These are phyloP conservation scores for Pomatorhinus ruficollis DNA, from an alignment of 2,113 vertebrate species.

Conservation along the genomic window DNA sequence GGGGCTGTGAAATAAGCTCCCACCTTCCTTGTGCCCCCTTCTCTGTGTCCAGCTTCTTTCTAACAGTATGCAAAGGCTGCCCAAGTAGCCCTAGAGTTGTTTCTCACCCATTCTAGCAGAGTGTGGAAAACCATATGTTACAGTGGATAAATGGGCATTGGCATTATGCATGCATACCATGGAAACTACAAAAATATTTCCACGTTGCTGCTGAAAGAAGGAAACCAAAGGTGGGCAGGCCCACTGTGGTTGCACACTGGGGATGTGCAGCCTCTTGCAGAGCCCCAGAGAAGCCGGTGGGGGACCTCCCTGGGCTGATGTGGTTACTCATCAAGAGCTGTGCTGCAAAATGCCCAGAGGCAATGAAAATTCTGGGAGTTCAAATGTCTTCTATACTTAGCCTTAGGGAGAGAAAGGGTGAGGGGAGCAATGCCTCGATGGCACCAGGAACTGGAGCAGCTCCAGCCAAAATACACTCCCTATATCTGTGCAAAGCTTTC, in stretches of 20 bases:
- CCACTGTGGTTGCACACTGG: background rate
- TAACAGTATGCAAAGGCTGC: background rate
- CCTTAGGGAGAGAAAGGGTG: accelerated
- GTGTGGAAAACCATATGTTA: background rate
- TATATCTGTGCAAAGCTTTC: background rate
- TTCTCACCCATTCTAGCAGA: background rate
- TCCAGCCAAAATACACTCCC: background rate
- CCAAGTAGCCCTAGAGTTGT: background rate
- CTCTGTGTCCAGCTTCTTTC: background rate
- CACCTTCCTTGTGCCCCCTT: background rate
- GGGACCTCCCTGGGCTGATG: background rate
- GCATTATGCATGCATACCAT: background rate
- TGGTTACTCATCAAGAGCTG: accelerated
- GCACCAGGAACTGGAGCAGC: background rate
- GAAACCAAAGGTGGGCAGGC: background rate
- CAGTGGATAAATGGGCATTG: background rate
- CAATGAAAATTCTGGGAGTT: background rate
- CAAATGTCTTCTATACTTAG: background rate
- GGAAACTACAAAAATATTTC: background rate
- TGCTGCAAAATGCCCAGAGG: background rate
- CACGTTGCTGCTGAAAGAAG: background rate
- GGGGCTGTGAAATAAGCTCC: background rate
- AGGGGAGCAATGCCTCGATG: accelerated
- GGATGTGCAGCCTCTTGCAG: background rate
- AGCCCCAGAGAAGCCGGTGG: background rate